phyloP scores from a whole-genome alignment of 2,113 vertebrate genomes.

The Daphoenositta chrysoptera region DNA sequence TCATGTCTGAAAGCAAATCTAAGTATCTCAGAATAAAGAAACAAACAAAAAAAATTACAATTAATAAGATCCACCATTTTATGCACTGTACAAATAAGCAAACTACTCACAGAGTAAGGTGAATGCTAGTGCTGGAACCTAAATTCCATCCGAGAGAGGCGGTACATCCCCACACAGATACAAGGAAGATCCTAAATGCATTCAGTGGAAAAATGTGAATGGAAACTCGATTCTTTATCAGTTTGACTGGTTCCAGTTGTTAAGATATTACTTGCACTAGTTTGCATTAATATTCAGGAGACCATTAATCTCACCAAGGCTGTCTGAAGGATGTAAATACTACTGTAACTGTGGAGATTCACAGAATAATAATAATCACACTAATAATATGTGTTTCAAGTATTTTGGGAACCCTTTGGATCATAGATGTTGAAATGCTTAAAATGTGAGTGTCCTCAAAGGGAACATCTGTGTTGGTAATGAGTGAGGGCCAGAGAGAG shows the following conservation, averaged over 20 bases:
- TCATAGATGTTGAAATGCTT: background rate
- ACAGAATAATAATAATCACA: background rate
- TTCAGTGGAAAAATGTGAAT: background rate
- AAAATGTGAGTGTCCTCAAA: background rate
- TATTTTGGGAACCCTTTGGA: background rate
- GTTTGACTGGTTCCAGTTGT: background rate
- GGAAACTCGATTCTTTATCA: background rate
- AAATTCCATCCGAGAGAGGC: background rate
- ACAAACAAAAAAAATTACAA: background rate
- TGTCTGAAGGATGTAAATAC: background rate
- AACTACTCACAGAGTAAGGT: background rate
- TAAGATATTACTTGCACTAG: background rate
- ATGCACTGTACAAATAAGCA: background rate
- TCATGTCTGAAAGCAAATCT: background rate
- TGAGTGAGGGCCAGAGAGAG: background rate
- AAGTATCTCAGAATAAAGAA: background rate
- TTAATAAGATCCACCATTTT: background rate
- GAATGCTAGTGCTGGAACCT: background rate
- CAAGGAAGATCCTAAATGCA: background rate
- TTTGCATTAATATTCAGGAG: background rate
- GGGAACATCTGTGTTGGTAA: background rate
- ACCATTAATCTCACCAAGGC: background rate
- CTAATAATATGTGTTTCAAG: background rate
- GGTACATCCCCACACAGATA: background rate
- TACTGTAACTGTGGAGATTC: background rate